phyloP scores from a whole-genome alignment of 1,140 invertebrate species.

The Anastrepha obliqua region DNA sequence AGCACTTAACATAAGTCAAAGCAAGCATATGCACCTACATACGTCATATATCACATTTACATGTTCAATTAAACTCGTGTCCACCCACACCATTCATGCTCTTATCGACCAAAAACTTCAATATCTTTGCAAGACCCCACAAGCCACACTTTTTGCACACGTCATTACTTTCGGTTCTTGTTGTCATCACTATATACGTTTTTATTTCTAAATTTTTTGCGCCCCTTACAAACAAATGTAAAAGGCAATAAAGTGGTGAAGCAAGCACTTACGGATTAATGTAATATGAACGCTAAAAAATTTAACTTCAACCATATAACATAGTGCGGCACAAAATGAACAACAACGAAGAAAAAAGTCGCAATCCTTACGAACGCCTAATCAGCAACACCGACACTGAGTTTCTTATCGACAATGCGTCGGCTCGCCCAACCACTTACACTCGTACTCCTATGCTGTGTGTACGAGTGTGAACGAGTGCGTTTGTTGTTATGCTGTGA shows the following conservation, averaged over 20 bases:
- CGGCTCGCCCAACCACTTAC: slow-evolving; percentile 15
- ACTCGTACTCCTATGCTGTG: not conserved
- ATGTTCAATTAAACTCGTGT: too few relatives aligned
- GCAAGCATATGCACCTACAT: too few relatives aligned
- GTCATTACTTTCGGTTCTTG: too few relatives aligned
- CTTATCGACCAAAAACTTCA: not conserved
- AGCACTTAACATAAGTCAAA: too few relatives aligned
- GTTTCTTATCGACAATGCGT: slow-evolving; percentile 33
- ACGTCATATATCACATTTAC: too few relatives aligned
- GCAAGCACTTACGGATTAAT: not conserved
- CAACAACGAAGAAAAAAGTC: not conserved
- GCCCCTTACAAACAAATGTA: not conserved
- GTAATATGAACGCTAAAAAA: not conserved
- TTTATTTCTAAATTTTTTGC: not conserved
- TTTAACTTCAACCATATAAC: not conserved
- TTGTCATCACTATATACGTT: too few relatives aligned
- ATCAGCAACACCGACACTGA: slow-evolving; percentile 5
- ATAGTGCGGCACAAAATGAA: not conserved
- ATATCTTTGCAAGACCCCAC: not conserved
- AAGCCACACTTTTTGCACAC: too few relatives aligned
- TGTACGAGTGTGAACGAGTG: not conserved
- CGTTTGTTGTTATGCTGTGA: not conserved
- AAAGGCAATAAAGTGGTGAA: not conserved
- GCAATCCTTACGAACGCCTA: not conserved
- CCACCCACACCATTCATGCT: not conserved